phyloP scores from a whole-genome alignment of 2,113 vertebrate genomes.

The Lampris incognitus region DNA sequence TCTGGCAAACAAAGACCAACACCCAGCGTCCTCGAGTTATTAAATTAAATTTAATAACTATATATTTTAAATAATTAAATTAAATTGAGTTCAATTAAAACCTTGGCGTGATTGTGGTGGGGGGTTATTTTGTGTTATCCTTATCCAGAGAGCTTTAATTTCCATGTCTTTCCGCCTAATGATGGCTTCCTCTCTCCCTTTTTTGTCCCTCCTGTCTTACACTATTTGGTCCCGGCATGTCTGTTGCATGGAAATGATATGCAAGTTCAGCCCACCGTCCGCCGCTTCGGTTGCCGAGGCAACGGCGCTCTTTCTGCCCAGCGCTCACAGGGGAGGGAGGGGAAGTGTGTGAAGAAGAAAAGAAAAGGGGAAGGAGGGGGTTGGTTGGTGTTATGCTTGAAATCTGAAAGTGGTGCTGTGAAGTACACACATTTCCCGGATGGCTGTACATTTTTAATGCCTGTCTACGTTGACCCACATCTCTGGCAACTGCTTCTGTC shows the following conservation, averaged over 20 bases:
- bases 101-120: too few species aligned
- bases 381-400: background rate
- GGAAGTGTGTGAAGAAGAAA: background rate
- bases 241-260: conserved; percentile 32
- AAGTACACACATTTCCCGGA: conserved; percentile 8
- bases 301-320: conserved; percentile 30
- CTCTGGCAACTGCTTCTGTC: conserved; percentile 12
- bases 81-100: too few species aligned
- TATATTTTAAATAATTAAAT: too few species aligned
- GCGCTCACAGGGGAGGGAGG: conserved; percentile 4
- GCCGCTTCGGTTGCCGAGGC: conserved; percentile 46
- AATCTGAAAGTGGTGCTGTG: background rate
- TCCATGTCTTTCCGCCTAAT: background rate
- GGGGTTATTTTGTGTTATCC: too few species aligned
- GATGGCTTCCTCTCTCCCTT: background rate
- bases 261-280: conserved; percentile 14
- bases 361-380: too few species aligned
- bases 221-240: background rate
- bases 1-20: too few species aligned
- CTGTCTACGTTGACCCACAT: conserved; percentile 26
- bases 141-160: too few species aligned
- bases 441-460: conserved; percentile 48
- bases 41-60: too few species aligned
- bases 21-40: too few species aligned
- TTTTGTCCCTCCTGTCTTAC: background rate